Evolutionary conservation across 1,140 invertebrate species (phyloP), one percentile per base, ranked within the genome.

Genomic region (Pygmarrhopalites habei): DNA sequence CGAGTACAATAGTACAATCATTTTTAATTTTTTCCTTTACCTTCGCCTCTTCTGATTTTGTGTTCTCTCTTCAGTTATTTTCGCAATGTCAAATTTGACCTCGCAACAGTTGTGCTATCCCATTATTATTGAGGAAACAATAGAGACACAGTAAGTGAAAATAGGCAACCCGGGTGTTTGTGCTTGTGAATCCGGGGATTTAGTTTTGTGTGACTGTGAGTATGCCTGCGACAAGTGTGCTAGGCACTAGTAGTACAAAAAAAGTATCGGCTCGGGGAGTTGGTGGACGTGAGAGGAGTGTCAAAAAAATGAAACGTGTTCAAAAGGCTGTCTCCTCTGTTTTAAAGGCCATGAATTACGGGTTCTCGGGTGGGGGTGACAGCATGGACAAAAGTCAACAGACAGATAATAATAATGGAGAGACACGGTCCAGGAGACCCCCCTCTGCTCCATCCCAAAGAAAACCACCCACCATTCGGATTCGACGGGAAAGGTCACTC

Each of bases 291-390:
- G 21, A 10, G 4, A 12, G 7, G 51, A 53, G 28, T 26, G 0
- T 51, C 25, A 60, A 5, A 29, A 23, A 52, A 53, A 58, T 58
- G 55, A 41, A 26, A 14, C 55, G 55, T n/a, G 28, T 58, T 28
- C 29, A 55, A 21, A 64, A 64, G 32, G 28, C 53, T 17, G 17
- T 66, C 21, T 62, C 55, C 43, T 32, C 30, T 49, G 28, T 61
- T 32, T 57, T 61, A 17, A 66, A 66, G 65, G 65, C 56, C 0
- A 12, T 66, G 19, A 62, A 61, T 51, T 65, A 65, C 44, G 64
- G 39, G 26, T 26, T n/a, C n/a, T n/a, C n/a, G n/a, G n/a, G 60
- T 5, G 51, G 30, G 25, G 58, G 43, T 26, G n/a, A 26, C 10
- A 21, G 23, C 55, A 60, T 2, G 35, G 39, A 46, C 25, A 32